Percentiles rank a stretch among this genome's conserved stretches.
Conservation (phyloP, 1,140 invertebrate species). For the Potamilus streckersoni region DNA sequence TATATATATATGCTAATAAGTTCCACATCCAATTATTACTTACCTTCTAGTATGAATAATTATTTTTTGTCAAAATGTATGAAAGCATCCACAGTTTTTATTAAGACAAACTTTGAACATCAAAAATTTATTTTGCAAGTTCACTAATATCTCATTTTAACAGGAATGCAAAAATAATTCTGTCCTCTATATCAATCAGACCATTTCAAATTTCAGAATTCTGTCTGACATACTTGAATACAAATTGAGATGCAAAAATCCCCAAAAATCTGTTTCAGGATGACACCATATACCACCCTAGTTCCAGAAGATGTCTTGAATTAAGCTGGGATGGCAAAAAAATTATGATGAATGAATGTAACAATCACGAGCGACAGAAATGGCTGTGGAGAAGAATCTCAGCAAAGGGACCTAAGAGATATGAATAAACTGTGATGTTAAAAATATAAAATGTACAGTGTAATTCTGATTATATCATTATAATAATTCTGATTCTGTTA, state of each 20-base stretch:
- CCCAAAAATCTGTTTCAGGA: slow-evolving; percentile 11
- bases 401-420: slow-evolving; percentile 20
- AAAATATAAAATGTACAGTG: too few relatives aligned
- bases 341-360: slow-evolving; percentile 14
- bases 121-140: background rate
- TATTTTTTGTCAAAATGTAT: too few relatives aligned
- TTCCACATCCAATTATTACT: too few relatives aligned
- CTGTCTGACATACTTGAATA: background rate
- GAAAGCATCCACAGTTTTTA: background rate
- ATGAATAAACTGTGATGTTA: background rate
- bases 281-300: slow-evolving; percentile 21
- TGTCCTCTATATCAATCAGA: too few relatives aligned
- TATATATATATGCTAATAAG: too few relatives aligned
- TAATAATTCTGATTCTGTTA: too few relatives aligned
- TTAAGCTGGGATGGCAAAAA: slow-evolving; percentile 22
- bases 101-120: background rate
- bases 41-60: too few relatives aligned
- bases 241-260: background rate
- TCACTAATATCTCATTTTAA: background rate
- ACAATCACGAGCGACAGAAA: slow-evolving; percentile 8
- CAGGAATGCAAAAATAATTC: background rate
- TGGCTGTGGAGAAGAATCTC: slow-evolving; percentile 20
- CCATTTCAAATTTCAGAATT: background rate
- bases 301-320: slow-evolving; percentile 14
- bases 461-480: too few relatives aligned